These are phyloP conservation scores for Drosophila sp. DNA, from an alignment of 1,140 invertebrate species.

Conservation along the genomic window DNA sequence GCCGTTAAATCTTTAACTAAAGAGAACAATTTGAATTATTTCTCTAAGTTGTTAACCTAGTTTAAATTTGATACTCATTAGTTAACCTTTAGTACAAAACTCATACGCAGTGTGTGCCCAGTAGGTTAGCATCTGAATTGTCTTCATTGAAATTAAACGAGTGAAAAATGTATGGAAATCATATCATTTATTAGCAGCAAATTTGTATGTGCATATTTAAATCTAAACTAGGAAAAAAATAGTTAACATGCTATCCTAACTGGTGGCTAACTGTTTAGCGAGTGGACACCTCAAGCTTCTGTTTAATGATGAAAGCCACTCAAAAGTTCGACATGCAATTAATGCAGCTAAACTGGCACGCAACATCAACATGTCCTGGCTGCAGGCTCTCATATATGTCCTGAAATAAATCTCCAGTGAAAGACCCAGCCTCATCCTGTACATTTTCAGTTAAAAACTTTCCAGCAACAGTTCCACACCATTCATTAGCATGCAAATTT, in stretches of 20 bases:
- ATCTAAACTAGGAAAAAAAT: background rate
- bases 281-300: conserved; percentile 5
- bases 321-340: conserved; percentile 67
- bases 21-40: background rate
- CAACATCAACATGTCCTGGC: conserved; percentile 34
- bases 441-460: conserved; percentile 45
- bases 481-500: conserved; percentile 74
- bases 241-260: background rate
- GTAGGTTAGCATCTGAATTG: background rate
- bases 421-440: background rate
- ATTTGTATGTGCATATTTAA: background rate
- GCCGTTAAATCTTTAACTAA: background rate
- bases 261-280: background rate
- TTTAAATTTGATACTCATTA: too few relatives aligned
- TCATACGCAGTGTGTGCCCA: conserved; percentile 28
- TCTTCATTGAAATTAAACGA: background rate
- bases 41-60: too few relatives aligned
- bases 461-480: conserved; percentile 38
- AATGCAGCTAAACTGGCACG: conserved; percentile 42
- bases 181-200: background rate
- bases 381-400: conserved; percentile 3
- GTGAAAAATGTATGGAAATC: background rate
- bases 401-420: conserved; percentile 31
- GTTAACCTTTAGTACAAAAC: background rate
- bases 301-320: conserved; percentile 61